Evolutionary conservation across 2,888 invertebrate species (phyloP), one percentile per base, ranked within the genome.

Genomic region (Romanomermis culicivorax): DNA sequence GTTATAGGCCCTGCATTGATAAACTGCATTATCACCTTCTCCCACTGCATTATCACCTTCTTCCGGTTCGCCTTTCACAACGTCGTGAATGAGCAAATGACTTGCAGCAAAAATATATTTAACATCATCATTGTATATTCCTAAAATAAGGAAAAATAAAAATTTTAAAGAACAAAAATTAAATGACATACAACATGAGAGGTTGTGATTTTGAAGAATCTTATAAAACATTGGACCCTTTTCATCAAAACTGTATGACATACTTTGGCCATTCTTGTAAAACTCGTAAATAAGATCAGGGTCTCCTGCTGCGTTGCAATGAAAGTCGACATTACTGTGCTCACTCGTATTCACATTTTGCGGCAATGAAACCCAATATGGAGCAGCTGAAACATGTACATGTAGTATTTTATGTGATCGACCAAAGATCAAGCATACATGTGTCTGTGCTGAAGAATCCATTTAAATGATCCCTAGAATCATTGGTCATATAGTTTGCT

Each of bases 1-100:
- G 71, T 97, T 97, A 67, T 93, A 89, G 3, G 93, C 93, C 76
- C 97, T 97, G 72, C 97, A 97, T 58, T 97, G 95, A 69, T 93
- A 89, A 72, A 95, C 95, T 61, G 88, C 89, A 1, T 88, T 93
- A 70, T 93, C 93, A n/a, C n/a, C n/a, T n/a, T n/a, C n/a, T n/a
- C n/a, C n/a, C n/a, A n/a, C n/a, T 36, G 11, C 36, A 14, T 36
- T 36, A 70, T 93, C 93, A 29, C 64, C 73, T 23, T 36, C 51
- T 2, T 45, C 51, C n/a, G 24, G 17, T 2, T 36, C 45, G 20
- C 42, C 53, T 42, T 57, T 57, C 14, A 24, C 23, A 20, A 55
- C 2, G 20, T 43, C 20, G 2, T n/a, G 25, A 20, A 55, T 55
- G 27, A 2, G 26, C 55, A 55, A 20, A 24, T 23, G n/a, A n/a